Evolutionary conservation across 1,140 invertebrate species (phyloP), one percentile per base, ranked within the genome.

Genomic region (Grapholita molesta): DNA sequence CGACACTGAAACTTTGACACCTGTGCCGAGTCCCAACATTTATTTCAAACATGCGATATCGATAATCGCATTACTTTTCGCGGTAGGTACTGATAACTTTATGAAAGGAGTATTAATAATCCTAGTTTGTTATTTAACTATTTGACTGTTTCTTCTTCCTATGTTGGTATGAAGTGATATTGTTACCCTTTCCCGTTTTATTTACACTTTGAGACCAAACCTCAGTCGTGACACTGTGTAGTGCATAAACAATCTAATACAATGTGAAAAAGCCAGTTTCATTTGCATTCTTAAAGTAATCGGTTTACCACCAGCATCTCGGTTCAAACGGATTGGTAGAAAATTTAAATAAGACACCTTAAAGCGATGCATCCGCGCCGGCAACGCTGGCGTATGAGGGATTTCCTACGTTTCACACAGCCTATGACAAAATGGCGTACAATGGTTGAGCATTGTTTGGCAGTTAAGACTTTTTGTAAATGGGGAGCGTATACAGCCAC

Each of bases 381-480:
- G 71, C 70, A 76, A 78, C 69, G 70, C 64, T 53, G 30, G 64
- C 70, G 66, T 76, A 71, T 66, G 66, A 70, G 32, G 70, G 70
- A 74, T 75, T 70, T 71, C 66, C 73, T 67, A 24, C 28, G 48
- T 66, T 12, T 61, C 23, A n/a, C 52, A 21, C 21, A 30, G 67
- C 65, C 52, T 68, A 61, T 28, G 25, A 30, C 11, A 32, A 48
- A 48, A 48, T 3, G 42, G 42, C 7, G 42, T 48, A 48, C 2
- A 48, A 21, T 21, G 9, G 42, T 48, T 21, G 15, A 18, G 2
- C 18, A 3, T 21, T 2, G 15, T 48, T 15, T 48, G 18, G 6
- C 42, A 9, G 15, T 48, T 48, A 21, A 21, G 42, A 15, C 18
- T 8, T 48, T 8, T 48, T 21, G 15, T 48, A 5, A 21, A 21